These are phyloP conservation scores for Pluvianellus socialis DNA, from an alignment of 2,113 vertebrate species.

Conservation along the genomic window DNA sequence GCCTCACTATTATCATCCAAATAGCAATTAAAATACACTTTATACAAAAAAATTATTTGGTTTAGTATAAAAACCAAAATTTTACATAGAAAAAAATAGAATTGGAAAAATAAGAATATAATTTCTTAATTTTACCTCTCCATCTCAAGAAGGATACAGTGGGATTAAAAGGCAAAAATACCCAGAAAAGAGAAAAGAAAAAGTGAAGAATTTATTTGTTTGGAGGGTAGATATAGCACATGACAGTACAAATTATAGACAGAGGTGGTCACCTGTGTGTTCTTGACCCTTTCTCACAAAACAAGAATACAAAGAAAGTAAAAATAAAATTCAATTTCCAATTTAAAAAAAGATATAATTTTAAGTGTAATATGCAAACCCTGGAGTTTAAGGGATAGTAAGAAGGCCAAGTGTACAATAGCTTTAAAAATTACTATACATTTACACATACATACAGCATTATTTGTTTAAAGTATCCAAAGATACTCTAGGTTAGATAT, in stretches of 20 bases:
- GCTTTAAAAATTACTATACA: not conserved
- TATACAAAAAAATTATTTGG: accelerated
- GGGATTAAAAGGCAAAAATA: not conserved
- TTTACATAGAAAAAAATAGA: not conserved
- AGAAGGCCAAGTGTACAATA: not conserved
- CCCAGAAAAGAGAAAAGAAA: not conserved
- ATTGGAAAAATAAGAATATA: not conserved
- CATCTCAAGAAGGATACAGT: not conserved
- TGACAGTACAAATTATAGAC: not conserved
- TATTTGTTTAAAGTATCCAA: not conserved
- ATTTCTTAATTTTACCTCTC: not conserved
- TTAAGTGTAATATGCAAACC: not conserved
- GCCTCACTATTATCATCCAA: not conserved
- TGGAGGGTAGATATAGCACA: not conserved
- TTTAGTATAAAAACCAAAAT: not conserved
- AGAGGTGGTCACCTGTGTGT: not conserved
- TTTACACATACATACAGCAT: not conserved
- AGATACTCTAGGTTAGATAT: not conserved
- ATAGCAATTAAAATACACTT: not conserved
- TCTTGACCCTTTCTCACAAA: not conserved
- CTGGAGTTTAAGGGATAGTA: not conserved
- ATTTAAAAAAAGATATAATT: not conserved
- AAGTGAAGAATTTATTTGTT: not conserved
- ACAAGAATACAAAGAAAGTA: not conserved
- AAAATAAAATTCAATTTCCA: not conserved